A percentile compares a stretch with the other conserved stretches of the same genome.
These are phyloP conservation scores for Drosophila differens DNA, from an alignment of 2,888 invertebrate species.

Conservation along the genomic window DNA sequence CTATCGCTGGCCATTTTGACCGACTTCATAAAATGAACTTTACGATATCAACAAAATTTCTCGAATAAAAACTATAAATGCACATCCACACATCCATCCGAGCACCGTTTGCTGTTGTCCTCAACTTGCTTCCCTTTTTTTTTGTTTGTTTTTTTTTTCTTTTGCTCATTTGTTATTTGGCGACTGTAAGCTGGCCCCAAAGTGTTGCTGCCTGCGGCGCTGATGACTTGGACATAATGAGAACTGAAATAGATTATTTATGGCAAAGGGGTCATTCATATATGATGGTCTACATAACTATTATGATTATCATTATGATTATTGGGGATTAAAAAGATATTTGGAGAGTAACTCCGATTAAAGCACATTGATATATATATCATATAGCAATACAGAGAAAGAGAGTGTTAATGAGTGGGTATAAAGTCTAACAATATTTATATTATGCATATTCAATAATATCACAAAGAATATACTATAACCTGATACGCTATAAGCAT, in stretches of 20 bases:
- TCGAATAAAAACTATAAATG: conserved; percentile 62
- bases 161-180: conserved; percentile 6
- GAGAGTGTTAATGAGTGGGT: background rate
- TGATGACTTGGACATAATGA: conserved; percentile 23
- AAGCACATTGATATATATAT: background rate
- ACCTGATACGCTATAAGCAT: background rate
- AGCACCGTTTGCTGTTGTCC: conserved; percentile 5
- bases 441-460: background rate
- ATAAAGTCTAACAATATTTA: background rate
- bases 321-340: background rate
- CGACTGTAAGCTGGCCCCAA: conserved; percentile 40
- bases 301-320: background rate
- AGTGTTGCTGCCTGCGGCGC: conserved; percentile 45
- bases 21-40: conserved; percentile 75
- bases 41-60: conserved; percentile 65
- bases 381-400: background rate
- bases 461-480: background rate
- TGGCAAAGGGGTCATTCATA: conserved; percentile 14
- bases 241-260: conserved; percentile 27
- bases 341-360: background rate
- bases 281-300: background rate
- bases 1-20: conserved; percentile 75
- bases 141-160: background rate
- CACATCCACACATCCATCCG: conserved; percentile 1
- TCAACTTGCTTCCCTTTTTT: background rate